These are phyloP conservation scores for Poecilia velifera DNA, from an alignment of 2,797 vertebrate genomes.

Conservation along the genomic window DNA sequence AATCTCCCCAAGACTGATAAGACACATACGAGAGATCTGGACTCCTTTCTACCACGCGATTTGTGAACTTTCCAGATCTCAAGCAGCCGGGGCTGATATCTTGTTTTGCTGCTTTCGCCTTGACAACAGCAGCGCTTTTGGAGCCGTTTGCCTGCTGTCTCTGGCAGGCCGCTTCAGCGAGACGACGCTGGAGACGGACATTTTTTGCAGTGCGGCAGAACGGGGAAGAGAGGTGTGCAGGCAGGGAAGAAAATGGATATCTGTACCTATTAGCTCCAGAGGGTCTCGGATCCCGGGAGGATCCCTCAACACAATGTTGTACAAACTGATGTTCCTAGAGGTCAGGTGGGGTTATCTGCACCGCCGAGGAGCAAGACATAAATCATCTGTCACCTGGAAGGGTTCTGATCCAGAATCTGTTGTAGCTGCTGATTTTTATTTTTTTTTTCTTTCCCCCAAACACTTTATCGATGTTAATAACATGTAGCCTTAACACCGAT, in stretches of 20 bases:
- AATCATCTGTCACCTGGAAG: conserved; percentile 66
- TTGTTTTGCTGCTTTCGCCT: neutral
- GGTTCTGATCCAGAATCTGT: conserved; percentile 53
- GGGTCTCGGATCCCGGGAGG: conserved; percentile 67
- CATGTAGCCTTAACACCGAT: neutral
- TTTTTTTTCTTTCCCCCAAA: neutral
- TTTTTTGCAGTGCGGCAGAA: conserved; percentile 68
- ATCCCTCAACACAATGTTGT: conserved; percentile 74
- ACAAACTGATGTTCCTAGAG: conserved; percentile 79
- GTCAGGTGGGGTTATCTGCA: conserved; percentile 69
- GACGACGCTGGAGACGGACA: conserved; percentile 44
- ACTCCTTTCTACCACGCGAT: neutral
- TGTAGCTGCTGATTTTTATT: conserved; percentile 6
- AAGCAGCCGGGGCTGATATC: neutral
- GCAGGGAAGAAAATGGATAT: conserved; percentile 77
- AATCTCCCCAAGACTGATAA: conserved; percentile 1
- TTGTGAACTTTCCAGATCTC: conserved; percentile 3
- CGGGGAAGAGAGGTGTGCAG: conserved; percentile 57
- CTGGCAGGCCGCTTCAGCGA: neutral
- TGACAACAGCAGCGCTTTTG: conserved; percentile 9
- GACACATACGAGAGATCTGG: neutral
- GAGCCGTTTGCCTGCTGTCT: conserved; percentile 2
- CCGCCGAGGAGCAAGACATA: conserved; percentile 60
- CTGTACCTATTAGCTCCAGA: conserved; percentile 78
- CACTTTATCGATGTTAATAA: conserved; percentile 23